A percentile compares a stretch with the other conserved stretches of the same genome.
Evolutionary conservation across 2,797 vertebrate species (phyloP).

Genomic region (Oreortyx pictus): DNA sequence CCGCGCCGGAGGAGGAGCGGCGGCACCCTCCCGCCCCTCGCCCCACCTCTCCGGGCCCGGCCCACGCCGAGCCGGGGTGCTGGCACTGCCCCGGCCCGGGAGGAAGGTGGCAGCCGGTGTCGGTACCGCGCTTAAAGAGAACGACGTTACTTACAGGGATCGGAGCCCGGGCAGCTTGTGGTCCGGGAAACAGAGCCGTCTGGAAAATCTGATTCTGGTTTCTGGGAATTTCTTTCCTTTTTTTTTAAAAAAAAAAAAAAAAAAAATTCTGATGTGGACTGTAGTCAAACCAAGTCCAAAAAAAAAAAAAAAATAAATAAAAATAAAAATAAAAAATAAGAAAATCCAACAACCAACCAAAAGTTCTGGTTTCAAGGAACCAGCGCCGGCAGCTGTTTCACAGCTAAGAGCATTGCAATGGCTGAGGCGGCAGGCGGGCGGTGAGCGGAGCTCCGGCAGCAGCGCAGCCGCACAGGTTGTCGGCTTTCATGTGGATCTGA

Average conservation of each 20-base stretch:
- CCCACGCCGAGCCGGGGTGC: no score
- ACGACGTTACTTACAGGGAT: neutral
- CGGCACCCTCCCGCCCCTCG: neutral
- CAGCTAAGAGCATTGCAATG: neutral
- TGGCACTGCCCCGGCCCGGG: no score
- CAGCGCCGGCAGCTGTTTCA: neutral
- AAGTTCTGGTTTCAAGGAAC: neutral
- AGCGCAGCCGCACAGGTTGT: neutral
- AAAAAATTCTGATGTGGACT: neutral
- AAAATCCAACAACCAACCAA: neutral
- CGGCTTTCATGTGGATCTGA: constrained; percentile 10
- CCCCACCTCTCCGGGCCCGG: neutral
- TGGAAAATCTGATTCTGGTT: neutral
- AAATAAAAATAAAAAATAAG: no score
- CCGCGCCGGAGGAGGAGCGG: neutral
- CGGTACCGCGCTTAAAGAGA: no score
- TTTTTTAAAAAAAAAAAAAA: no score
- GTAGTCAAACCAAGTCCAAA: neutral
- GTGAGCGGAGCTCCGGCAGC: neutral
- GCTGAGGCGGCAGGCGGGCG: neutral
- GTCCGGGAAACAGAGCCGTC: neutral
- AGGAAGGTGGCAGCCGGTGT: fast-evolving
- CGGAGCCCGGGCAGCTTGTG: neutral
- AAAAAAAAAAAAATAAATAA: no score
- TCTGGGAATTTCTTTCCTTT: neutral